Evolutionary conservation across 2,888 invertebrate species (phyloP), one percentile per base, ranked within the genome.

Genomic region (Dusona sp.): DNA sequence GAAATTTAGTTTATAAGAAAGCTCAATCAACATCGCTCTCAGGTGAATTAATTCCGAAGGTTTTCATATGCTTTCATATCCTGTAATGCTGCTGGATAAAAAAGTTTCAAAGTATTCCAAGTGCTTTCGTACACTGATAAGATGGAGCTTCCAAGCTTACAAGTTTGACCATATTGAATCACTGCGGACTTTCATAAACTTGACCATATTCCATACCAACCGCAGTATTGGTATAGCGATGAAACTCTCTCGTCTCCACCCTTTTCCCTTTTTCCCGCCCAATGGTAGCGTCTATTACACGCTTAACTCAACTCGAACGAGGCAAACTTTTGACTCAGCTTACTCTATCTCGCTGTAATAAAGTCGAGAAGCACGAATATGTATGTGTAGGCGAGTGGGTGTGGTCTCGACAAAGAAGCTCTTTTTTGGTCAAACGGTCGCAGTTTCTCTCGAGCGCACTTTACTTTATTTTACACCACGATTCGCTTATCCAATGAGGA

Each of bases 311-410:
- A 83, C 86, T 79, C 82, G 78, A 84, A 80, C 78, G 83, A 87
- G 88, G 88, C 90, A 89, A 90, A 91, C 90, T 91, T 90, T 90
- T 88, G 86, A 89, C 89, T 90, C 91, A 89, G 89, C 89, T 90
- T 88, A 87, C 85, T 87, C 85, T 89, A 89, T 89, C 89, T 86
- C 86, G 80, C 33, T 29, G 86, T 86, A 87, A 89, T 89, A 88
- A 88, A 88, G 84, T 88, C 88, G 83, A 81, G 68, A 79, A 82
- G 79, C 86, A 75, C 79, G 64, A 82, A 74, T 42, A 33, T 67
- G 25, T 61, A 29, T 61, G 57, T 61, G 29, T 29, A 9, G 13
- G 42, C 68, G 54, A 51, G 42, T 67, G 16, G 22, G 19, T 36
- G 51, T 36, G 51, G 45, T 42, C 75, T 64, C 42, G 29, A 13